These are phyloP conservation scores for Siniperca chuatsi DNA, from an alignment of 2,113 vertebrate genomes.

Conservation along the genomic window DNA sequence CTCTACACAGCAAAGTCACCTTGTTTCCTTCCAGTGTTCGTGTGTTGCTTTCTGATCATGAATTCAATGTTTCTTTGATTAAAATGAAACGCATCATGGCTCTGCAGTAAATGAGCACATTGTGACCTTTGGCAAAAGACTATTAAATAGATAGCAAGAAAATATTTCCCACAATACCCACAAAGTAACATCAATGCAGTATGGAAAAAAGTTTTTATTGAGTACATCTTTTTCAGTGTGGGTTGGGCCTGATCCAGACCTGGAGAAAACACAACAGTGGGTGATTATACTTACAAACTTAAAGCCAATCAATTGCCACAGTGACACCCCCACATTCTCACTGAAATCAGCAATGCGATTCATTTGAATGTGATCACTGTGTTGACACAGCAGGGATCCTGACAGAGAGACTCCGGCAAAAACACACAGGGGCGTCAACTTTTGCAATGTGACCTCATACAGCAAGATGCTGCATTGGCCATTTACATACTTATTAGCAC, in stretches of 20 bases:
- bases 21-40: too few species aligned
- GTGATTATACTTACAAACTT: not conserved
- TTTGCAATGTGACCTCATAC: not conserved
- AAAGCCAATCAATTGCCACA: not conserved
- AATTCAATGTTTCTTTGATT: too few species aligned
- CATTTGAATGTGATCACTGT: not conserved
- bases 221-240: not conserved
- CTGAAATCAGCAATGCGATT: not conserved
- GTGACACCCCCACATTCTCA: not conserved
- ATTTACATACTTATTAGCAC: not conserved
- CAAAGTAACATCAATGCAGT: not conserved
- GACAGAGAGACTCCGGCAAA: not conserved
- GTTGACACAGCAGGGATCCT: constrained; percentile 1
- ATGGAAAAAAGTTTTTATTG: not conserved
- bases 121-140: too few species aligned
- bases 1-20: too few species aligned
- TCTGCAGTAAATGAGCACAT: too few species aligned
- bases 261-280: not conserved
- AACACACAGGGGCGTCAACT: not conserved
- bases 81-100: too few species aligned
- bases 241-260: too few species aligned
- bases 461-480: not conserved
- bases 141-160: too few species aligned
- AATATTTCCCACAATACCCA: not conserved
- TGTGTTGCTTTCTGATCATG: too few species aligned